Base-by-base conservation (phyloP, 1,140 invertebrate species). In the Calephelis nemesis region DNA sequence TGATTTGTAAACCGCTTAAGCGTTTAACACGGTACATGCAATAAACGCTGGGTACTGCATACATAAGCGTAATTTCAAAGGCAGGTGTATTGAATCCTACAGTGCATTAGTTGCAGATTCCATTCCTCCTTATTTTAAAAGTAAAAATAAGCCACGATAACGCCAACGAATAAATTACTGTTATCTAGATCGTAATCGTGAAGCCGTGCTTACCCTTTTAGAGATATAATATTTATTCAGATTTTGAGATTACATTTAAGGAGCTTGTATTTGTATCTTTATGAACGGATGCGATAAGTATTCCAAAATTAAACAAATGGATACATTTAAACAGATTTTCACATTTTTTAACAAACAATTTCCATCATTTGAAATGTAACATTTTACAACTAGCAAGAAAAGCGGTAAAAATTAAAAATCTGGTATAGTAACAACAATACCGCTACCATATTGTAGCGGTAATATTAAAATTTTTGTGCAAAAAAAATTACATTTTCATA, bases 61-160 rank as follows among this genome's bases (percentile, higher is more conserved):
- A 81, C 79, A 81, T 78, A 79, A 81, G 78, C 74, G 78, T 81
- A 81, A 82, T 71, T 83, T 76, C 77, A 82, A 73, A 76, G 78
- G 79, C 84, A 86, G 83, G 81, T 88, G 84, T 80, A 87, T 81
- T 75, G 72, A 77, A 83, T 78, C 77, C 71, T 73, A 67, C 74
- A 67, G 70, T 75, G 75, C 78, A 82, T 79, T 81, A 78, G 63
- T 60, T 60, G 58, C 58, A 60, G 12, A 60, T 58, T 58, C 54
- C 54, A 58, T 12, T 15, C 19, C 54, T 12, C 15, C 54, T 58
- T 58, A 58, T 58, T 58, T 58, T 58, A 58, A 58, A 58, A 58
- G 54, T 58, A 58, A 58, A 58, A 58, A 58, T 58, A 58, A 58
- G 54, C 54, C 54, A 58, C 52, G 52, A 54, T 54, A 54, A 54